Percentiles rank a stretch among this genome's conserved stretches.
phyloP scores from a whole-genome alignment of 64 coral and sea anemone species.

The Catalaphyllia jardinei region DNA sequence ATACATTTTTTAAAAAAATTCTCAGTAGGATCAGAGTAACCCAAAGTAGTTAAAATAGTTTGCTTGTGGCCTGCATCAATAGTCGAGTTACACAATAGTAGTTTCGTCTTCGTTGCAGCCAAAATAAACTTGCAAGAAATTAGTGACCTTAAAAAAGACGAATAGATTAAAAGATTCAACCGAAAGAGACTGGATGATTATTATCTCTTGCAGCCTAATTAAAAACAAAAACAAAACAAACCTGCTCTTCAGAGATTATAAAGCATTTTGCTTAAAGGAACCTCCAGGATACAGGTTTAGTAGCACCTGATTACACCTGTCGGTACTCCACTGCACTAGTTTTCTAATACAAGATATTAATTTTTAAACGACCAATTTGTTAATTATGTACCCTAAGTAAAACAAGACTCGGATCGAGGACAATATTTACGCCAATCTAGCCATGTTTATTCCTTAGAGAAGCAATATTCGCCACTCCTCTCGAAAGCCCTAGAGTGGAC shows the following conservation, averaged over 20 bases:
- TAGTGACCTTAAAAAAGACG: no score
- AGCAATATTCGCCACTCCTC: not conserved
- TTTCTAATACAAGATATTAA: not conserved
- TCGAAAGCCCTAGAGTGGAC: not conserved
- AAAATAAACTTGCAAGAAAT: no score
- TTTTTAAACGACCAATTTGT: slow-evolving; percentile 3
- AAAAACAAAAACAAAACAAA: no score
- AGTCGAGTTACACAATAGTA: no score
- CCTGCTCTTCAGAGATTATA: not conserved
- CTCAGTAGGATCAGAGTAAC: no score
- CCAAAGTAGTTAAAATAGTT: no score
- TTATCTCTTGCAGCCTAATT: no score
- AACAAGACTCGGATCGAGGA: not conserved
- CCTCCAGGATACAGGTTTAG: not conserved
- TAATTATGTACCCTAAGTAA: slow-evolving; percentile 19
- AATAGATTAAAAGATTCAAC: no score
- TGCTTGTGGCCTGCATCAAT: no score
- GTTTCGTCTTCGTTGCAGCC: no score
- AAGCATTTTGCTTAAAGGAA: not conserved
- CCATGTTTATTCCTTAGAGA: not conserved
- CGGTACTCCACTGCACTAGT: not conserved
- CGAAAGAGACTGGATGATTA: no score
- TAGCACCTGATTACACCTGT: slow-evolving; percentile 17
- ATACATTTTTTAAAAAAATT: no score
- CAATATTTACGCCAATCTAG: not conserved